These are phyloP conservation scores for Brienomyrus brachyistius DNA, from an alignment of 2,113 vertebrate genomes.

Conservation along the genomic window DNA sequence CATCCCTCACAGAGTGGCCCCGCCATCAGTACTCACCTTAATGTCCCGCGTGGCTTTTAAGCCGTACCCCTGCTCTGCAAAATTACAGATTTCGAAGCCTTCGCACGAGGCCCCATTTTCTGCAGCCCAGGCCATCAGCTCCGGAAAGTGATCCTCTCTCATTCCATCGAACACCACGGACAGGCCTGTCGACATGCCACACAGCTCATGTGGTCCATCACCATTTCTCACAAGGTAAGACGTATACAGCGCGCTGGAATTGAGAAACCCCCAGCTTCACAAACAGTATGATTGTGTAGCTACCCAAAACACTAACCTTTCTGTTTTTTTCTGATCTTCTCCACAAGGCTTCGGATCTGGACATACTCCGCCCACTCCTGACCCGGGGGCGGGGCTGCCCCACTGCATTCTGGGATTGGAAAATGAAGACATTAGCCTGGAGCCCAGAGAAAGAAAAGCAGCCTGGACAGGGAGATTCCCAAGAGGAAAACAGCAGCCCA, in stretches of 20 bases:
- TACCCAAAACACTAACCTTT: slow-evolving; percentile 65
- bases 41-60: slow-evolving; percentile 85
- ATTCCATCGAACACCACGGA: slow-evolving; percentile 83
- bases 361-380: slow-evolving; percentile 95
- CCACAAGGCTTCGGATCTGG: slow-evolving; percentile 83
- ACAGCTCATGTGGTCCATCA: neutral
- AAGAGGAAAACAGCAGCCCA: neutral
- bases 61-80: slow-evolving; percentile 85
- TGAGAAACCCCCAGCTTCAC: neutral
- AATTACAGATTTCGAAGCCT: slow-evolving; percentile 78
- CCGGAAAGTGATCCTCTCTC: slow-evolving; percentile 84
- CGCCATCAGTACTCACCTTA: slow-evolving; percentile 65
- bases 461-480: neutral
- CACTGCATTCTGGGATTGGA: slow-evolving; percentile 75
- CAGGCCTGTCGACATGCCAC: slow-evolving; percentile 62
- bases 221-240: neutral
- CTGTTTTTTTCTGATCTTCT: slow-evolving; percentile 96
- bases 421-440: neutral
- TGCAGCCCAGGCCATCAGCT: slow-evolving; percentile 83
- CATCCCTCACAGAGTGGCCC: neutral
- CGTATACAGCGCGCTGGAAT: neutral
- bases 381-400: slow-evolving; percentile 75
- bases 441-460: neutral
- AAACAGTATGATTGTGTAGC: neutral
- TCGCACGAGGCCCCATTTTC: slow-evolving; percentile 81